phyloP scores from a whole-genome alignment of 1,140 invertebrate species.

The Neelides sp. region DNA sequence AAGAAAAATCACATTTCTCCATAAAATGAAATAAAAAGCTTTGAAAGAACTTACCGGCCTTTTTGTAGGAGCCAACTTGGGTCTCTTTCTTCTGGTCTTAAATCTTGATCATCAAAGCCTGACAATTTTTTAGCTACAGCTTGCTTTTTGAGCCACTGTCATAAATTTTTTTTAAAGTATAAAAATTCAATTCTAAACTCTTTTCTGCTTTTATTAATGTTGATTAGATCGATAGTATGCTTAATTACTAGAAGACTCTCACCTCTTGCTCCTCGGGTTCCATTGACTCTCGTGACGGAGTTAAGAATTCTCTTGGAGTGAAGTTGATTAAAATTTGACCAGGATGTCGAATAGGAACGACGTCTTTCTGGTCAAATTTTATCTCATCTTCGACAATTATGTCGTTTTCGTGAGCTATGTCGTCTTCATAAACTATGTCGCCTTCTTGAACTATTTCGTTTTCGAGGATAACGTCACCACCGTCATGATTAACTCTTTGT shows the following conservation, averaged over 20 bases:
- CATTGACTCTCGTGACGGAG: constrained; percentile 64
- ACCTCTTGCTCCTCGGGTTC: constrained; percentile 58
- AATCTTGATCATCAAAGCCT: constrained; percentile 60
- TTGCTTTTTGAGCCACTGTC: constrained; percentile 64
- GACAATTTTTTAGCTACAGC: constrained; percentile 53
- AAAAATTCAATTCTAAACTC: too few species aligned
- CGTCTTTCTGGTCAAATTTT: too few species aligned
- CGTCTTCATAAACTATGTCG: too few species aligned
- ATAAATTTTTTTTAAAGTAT: too few species aligned
- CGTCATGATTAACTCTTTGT: background rate
- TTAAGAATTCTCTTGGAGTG: constrained; percentile 63
- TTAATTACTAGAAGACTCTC: constrained; percentile 14
- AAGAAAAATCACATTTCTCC: background rate
- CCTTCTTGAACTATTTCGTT: too few species aligned
- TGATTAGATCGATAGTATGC: constrained; percentile 6
- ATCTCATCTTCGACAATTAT: too few species aligned
- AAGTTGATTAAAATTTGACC: constrained; percentile 54
- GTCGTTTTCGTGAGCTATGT: too few species aligned
- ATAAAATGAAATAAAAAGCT: constrained; percentile 6
- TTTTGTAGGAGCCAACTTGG: constrained; percentile 68
- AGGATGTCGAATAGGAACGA: constrained; percentile 45
- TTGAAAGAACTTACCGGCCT: constrained; percentile 49
- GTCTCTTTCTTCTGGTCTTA: constrained; percentile 66
- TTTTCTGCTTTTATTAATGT: constrained; percentile 9
- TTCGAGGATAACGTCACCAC: background rate